A percentile compares a stretch with the other conserved stretches of the same genome.
Evolutionary conservation across 2,113 vertebrate species (phyloP).

Genomic region (Albula goreensis): DNA sequence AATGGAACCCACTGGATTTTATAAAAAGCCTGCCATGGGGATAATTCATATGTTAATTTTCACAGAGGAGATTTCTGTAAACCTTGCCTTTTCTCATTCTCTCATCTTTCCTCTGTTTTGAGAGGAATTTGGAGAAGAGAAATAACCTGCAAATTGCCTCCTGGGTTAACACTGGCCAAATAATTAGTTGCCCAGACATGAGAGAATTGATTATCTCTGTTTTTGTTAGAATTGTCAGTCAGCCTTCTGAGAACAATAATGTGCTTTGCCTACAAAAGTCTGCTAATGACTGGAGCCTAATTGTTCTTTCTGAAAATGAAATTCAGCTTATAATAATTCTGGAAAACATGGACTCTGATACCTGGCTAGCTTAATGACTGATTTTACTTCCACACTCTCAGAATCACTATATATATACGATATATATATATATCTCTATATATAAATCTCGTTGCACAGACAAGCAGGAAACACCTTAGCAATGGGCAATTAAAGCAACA

Average conservation of each 20-base stretch:
- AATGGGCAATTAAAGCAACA: background rate
- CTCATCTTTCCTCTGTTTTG: background rate
- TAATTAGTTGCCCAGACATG: background rate
- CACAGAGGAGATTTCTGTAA: background rate
- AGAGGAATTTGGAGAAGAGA: background rate
- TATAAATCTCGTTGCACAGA: no score
- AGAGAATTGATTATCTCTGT: background rate
- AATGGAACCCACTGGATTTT: background rate
- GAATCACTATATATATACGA: no score
- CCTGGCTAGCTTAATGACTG: background rate
- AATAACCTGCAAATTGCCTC: background rate
- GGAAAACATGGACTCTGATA: background rate
- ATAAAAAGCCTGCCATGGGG: background rate
- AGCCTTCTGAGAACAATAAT: background rate
- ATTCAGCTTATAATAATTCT: background rate
- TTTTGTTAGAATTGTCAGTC: background rate
- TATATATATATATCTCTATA: no score
- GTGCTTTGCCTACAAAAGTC: background rate
- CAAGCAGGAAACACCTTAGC: background rate
- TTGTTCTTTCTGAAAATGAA: background rate
- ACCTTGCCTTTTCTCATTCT: background rate
- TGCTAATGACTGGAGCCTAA: background rate
- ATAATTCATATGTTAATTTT: background rate
- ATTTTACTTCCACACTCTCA: no score
- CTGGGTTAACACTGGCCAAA: background rate